A percentile compares a stretch with the other conserved stretches of the same genome.
These are phyloP conservation scores for Epirrita christyi DNA, from an alignment of 2,888 invertebrate species.

Conservation along the genomic window DNA sequence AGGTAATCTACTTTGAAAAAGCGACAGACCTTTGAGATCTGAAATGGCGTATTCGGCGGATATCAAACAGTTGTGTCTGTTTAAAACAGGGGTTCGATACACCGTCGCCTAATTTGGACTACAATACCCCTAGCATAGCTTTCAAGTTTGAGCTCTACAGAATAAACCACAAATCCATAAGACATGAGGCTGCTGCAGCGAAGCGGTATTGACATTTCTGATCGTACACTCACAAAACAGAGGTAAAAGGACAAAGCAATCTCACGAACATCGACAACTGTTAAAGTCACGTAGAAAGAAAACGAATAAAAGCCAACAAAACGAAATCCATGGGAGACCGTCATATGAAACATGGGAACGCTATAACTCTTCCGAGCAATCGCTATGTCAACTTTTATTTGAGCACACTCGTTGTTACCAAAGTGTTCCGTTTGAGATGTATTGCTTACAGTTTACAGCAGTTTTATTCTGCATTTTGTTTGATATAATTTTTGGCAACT, in stretches of 20 bases:
- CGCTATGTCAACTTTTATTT: slow-evolving; percentile 49
- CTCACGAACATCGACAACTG: slow-evolving; percentile 18
- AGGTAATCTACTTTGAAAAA: slow-evolving; percentile 7
- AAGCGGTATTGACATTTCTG: slow-evolving; percentile 17
- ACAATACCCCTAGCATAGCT: neutral
- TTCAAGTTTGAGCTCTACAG: neutral
- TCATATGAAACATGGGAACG: slow-evolving; percentile 44
- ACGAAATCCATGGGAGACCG: slow-evolving; percentile 42
- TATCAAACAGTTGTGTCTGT: neutral
- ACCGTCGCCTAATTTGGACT: neutral
- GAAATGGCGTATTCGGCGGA: neutral
- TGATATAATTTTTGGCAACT: slow-evolving; percentile 24
- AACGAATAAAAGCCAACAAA: slow-evolving; percentile 44
- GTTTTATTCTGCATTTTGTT: slow-evolving; percentile 30
- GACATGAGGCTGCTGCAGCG: neutral
- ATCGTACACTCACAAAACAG: slow-evolving; percentile 9
- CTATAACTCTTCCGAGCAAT: slow-evolving; percentile 46
- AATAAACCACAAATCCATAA: slow-evolving; percentile 1
- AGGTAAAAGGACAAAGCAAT: slow-evolving; percentile 18
- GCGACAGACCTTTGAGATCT: slow-evolving; percentile 2
- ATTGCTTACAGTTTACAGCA: slow-evolving; percentile 22
- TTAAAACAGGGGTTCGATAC: neutral
- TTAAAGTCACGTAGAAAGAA: slow-evolving; percentile 22
- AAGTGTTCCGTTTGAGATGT: slow-evolving; percentile 34
- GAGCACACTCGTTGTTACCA: no score